Base-by-base conservation (phyloP, 2,888 invertebrate genomes). In the Agonopterix arenella region DNA sequence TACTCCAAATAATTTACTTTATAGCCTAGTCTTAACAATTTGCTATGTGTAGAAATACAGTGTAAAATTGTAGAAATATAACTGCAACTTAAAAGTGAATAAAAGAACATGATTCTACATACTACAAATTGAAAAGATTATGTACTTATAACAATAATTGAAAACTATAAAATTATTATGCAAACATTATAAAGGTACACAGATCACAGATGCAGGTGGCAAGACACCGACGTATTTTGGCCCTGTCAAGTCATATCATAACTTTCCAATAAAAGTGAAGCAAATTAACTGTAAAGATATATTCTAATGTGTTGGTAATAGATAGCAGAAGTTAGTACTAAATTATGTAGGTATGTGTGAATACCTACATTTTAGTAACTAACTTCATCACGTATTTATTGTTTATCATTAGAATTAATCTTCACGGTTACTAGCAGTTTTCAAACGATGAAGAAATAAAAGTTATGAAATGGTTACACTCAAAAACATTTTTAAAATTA, bases 191-290 rank as follows among this genome's bases (percentile, higher is more conserved):
- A 64, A 66, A 68, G 66, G 66, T 71, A 72, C 69, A 63, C 68
- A 66, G 77, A 85, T 85, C 84, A 85, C 84, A 84, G 82, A 76
- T 76, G 73, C 70, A 77, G 59, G 66, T 70, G 84, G 84, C 84
- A 84, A 84, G 80, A 76, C 64, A 51, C 57, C 52, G 55, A 58
- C 50, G 55, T 43, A 56, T 41, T 50, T 44, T 42, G n/a, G 18
- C 45, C 8, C 5, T 11, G 8, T 10, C 37, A 36, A 9, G 8
- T 10, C 37, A 36, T 45, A 10, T 46, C 13, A 41, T 47, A 9
- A 37, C 10, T 46, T 46, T 11, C 13, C 51, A 46, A 46, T 52
- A 51, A 36, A 43, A 40, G n/a, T 18, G 41, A 51, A 52, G 48
- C 53, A 48, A 46, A 57, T 55, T 60, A 60, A 57, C 50, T 53